Evolutionary conservation across 2,888 invertebrate species (phyloP).

Genomic region (Dicyrtoma fusca): DNA sequence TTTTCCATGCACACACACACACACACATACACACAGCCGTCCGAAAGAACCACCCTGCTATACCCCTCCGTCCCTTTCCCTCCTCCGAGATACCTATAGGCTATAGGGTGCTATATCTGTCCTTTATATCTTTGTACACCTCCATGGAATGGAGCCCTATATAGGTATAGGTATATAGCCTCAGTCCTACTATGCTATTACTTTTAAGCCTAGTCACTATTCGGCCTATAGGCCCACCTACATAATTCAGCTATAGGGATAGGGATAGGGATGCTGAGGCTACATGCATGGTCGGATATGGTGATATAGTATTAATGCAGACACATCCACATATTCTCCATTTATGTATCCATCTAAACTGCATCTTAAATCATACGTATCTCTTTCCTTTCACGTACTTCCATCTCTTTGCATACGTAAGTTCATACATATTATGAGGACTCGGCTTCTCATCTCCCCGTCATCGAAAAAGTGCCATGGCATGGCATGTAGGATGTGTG

Average conservation of each 20-base stretch:
- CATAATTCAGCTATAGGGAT: too few relatives aligned
- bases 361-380: conserved; percentile 35
- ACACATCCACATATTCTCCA: conserved; percentile 30
- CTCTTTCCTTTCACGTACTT: conserved; percentile 19
- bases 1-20: too few relatives aligned
- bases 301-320: conserved; percentile 2
- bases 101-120: too few relatives aligned
- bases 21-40: too few relatives aligned
- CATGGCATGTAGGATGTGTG: conserved; percentile 5
- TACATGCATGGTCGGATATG: neutral
- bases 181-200: too few relatives aligned
- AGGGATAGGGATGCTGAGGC: neutral
- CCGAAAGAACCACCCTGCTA: conserved; percentile 3
- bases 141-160: too few relatives aligned
- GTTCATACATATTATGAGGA: conserved; percentile 20
- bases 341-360: conserved; percentile 35
- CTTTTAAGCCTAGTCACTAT: too few relatives aligned
- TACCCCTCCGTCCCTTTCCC: conserved; percentile 37
- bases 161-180: too few relatives aligned
- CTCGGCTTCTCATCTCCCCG: conserved; percentile 33
- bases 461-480: conserved; percentile 31
- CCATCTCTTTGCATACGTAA: conserved; percentile 24
- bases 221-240: too few relatives aligned
- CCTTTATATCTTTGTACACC: too few relatives aligned
- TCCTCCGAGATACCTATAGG: conserved; percentile 32